Evolutionary conservation across 2,888 invertebrate species (phyloP), one percentile per base, ranked within the genome.

Genomic region (Oligia strigilis): DNA sequence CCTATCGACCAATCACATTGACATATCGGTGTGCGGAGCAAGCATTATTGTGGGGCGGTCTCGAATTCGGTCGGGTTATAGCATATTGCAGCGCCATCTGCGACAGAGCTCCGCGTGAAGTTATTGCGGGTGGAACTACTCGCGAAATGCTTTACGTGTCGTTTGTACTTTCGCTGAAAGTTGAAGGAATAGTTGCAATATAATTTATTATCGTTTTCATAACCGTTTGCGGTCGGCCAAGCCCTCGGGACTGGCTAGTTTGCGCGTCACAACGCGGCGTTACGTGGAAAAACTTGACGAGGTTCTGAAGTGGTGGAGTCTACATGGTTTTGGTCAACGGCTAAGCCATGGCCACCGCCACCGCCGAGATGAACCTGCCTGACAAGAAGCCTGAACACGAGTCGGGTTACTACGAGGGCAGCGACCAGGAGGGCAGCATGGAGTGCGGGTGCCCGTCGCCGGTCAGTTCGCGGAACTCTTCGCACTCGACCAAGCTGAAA

Each of bases 321-420:
- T 95, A 93, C 95, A 96, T 96, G 96, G 93, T 96, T 92, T 92
- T 95, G 93, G 92, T 92, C 91, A 92, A 93, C 92, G 94, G 93
- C 90, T 96, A 92, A 96, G 93, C 96, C 96, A 97, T 97, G 97
- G 96, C 97, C 87, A 95, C 95, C 92, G 96, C 94, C 92, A 95
- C 96, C 92, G 95, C 94, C 92, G 97, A 97, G 92, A 98, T 98
- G 97, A 97, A 97, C 92, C 95, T 97, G 89, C 97, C 97, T 89
- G 96, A 97, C 92, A 98, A 98, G 90, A 97, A 98, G 91, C 97
- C 97, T 89, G 98, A 98, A 90, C 98, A 98, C 97, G 98, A 98
- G 97, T 98, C 98, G 94, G 98, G 98, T 86, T 98, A 98, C 94
- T 98, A 98, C 97, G 98, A 98, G 95, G 98, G 98, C 89, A 98